Percentiles rank a stretch among this genome's conserved stretches.
Evolutionary conservation across 2,113 vertebrate species (phyloP).

Genomic region (Conger conger): DNA sequence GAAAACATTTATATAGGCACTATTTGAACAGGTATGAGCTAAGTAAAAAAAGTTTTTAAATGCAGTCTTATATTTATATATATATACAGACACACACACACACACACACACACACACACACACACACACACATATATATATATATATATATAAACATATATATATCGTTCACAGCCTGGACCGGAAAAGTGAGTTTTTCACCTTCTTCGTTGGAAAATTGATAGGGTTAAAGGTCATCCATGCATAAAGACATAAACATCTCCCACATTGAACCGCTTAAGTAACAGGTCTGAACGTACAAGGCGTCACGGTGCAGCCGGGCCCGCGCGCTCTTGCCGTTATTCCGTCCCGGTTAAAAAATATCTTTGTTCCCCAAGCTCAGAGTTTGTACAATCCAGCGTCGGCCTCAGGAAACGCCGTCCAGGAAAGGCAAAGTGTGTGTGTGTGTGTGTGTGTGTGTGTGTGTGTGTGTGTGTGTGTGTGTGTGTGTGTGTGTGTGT

Average conservation of each 20-base stretch:
- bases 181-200: constrained; percentile 51
- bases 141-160: constrained; percentile 50
- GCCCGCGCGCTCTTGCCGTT: constrained; percentile 63
- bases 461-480: too few relatives aligned
- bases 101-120: too few relatives aligned
- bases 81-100: too few relatives aligned
- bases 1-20: constrained; percentile 37
- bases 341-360: constrained; percentile 60
- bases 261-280: constrained; percentile 83
- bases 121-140: too few relatives aligned
- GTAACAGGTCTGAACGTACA: constrained; percentile 81
- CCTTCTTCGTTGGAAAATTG: constrained; percentile 43
- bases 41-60: constrained; percentile 71
- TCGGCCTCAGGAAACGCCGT: constrained; percentile 80
- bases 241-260: constrained; percentile 66
- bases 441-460: too few relatives aligned
- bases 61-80: too few relatives aligned
- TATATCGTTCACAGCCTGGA: constrained; percentile 37
- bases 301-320: constrained; percentile 69
- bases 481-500: too few relatives aligned
- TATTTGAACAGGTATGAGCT: constrained; percentile 65
- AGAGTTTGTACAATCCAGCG: constrained; percentile 75
- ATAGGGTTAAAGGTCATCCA: constrained; percentile 74
- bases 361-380: constrained; percentile 44
- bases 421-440: constrained; percentile 68